Conservation (phyloP, 2,888 invertebrate species). For the Dynastes maya region DNA sequence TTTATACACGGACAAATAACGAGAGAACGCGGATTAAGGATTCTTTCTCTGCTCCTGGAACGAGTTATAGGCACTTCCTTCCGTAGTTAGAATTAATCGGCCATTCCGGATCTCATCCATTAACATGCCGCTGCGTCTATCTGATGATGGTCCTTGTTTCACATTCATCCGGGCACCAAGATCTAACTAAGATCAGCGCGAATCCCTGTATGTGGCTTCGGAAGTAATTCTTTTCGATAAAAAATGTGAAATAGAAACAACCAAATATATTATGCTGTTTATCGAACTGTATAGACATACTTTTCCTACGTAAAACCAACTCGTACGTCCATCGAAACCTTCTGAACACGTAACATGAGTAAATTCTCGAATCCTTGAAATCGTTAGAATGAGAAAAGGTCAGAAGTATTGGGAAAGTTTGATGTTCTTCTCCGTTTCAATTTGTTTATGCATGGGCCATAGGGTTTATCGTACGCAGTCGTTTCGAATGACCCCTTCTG, state of each 20-base stretch:
- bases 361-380: neutral
- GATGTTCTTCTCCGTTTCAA: constrained; percentile 25
- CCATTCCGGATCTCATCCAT: constrained; percentile 62
- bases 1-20: constrained; percentile 61
- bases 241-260: too few species aligned
- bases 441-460: constrained; percentile 45
- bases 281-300: too few species aligned
- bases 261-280: too few species aligned
- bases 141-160: constrained; percentile 40
- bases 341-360: neutral
- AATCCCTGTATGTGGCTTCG: neutral
- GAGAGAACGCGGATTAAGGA: constrained; percentile 63
- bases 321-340: neutral
- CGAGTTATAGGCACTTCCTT: constrained; percentile 64
- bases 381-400: constrained; percentile 4
- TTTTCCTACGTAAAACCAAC: too few species aligned
- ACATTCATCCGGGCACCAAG: constrained; percentile 23
- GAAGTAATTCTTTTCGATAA: too few species aligned
- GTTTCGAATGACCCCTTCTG: constrained; percentile 36
- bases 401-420: constrained; percentile 35
- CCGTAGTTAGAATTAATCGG: constrained; percentile 62
- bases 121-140: constrained; percentile 56
- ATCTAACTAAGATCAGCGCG: neutral
- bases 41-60: constrained; percentile 60
- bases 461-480: constrained; percentile 35